Evolutionary conservation across 1,140 invertebrate genomes (phyloP).

Genomic region (Drosophila pruinosa): DNA sequence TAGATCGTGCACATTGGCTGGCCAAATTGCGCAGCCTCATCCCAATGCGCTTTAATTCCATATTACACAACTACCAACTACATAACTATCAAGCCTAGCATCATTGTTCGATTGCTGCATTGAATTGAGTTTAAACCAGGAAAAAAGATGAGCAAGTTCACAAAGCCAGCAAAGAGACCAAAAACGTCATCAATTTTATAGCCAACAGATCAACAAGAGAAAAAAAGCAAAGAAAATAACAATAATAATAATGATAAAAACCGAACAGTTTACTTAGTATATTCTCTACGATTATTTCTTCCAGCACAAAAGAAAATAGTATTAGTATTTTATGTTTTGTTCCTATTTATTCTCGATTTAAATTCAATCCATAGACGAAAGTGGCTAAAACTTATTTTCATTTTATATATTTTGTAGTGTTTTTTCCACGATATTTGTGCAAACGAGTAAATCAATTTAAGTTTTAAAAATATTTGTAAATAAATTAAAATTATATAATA

Average conservation of each 20-base stretch:
- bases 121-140: constrained; percentile 61
- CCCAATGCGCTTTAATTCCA: constrained; percentile 74
- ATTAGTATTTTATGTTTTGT: constrained; percentile 75
- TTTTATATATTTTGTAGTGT: constrained; percentile 56
- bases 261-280: constrained; percentile 53
- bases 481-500: constrained; percentile 77
- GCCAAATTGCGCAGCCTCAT: constrained; percentile 84
- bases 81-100: constrained; percentile 36
- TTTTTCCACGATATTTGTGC: constrained; percentile 70
- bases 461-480: constrained; percentile 76
- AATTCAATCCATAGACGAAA: constrained; percentile 69
- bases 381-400: constrained; percentile 71
- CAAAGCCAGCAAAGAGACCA: constrained; percentile 57
- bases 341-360: constrained; percentile 78
- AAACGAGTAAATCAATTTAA: constrained; percentile 73
- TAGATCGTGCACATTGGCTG: constrained; percentile 93
- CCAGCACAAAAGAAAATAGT: constrained; percentile 71
- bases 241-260: constrained; percentile 15
- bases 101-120: constrained; percentile 55
- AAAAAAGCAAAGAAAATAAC: background rate
- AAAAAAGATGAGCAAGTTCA: constrained; percentile 41
- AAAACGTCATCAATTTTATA: constrained; percentile 47
- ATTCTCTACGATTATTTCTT: constrained; percentile 39
- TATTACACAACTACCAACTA: constrained; percentile 26
- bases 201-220: constrained; percentile 49